A percentile compares a stretch with the other conserved stretches of the same genome.
These are phyloP conservation scores for Abrostola tripartita DNA, from an alignment of 2,888 invertebrate genomes.

Conservation along the genomic window DNA sequence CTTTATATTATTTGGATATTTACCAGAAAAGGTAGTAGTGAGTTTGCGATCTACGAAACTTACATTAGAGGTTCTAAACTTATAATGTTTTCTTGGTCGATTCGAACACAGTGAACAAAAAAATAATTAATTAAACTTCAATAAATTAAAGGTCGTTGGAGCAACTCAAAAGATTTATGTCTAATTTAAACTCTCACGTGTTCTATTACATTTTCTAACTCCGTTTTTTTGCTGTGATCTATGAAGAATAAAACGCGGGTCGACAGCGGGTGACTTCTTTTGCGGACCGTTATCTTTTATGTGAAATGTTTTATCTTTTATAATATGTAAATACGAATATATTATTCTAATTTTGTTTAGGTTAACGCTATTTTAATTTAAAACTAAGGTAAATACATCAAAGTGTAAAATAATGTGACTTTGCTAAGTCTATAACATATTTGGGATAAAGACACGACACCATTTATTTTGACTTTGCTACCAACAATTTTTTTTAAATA, in stretches of 20 bases:
- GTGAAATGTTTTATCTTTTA: no score
- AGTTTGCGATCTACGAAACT: no score
- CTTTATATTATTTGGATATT: no score
- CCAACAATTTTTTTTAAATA: no score
- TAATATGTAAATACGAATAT: no score
- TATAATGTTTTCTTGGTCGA: no score
- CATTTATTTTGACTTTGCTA: no score
- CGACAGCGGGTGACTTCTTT: neutral
- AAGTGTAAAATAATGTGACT: constrained; percentile 4
- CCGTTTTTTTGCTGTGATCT: neutral
- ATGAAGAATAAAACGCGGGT: neutral
- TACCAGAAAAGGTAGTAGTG: no score
- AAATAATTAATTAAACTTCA: neutral
- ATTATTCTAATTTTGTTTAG: no score
- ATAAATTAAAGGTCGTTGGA: neutral
- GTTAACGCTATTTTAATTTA: neutral
- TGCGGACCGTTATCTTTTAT: constrained; percentile 1
- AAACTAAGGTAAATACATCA: neutral
- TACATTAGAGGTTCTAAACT: no score
- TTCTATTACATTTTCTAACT: neutral
- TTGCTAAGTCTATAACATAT: neutral
- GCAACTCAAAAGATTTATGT: neutral
- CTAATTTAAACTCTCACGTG: neutral
- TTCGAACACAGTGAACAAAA: no score
- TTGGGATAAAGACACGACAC: neutral